Conservation (phyloP, 2,888 invertebrate genomes). For the Eupeodes latifasciatus region DNA sequence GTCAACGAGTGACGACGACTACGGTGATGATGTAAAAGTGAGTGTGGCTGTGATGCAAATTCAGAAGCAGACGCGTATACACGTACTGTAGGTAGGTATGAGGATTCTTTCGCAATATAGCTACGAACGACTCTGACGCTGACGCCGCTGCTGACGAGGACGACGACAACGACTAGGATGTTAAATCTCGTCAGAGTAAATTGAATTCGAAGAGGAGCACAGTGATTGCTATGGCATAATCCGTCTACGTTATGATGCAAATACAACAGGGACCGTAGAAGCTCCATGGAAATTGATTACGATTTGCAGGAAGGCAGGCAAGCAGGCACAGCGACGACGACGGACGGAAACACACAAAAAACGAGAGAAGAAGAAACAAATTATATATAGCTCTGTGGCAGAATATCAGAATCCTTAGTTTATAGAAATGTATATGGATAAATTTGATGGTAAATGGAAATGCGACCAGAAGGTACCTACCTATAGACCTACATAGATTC, state of each 20-base stretch:
- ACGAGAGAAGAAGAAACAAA: not conserved
- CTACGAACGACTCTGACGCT: not conserved
- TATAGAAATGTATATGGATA: not conserved
- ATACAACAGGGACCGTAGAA: not conserved
- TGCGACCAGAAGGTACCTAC: slow-evolving; percentile 17
- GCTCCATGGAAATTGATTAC: slow-evolving; percentile 57
- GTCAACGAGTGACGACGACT: slow-evolving; percentile 43
- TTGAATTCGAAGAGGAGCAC: slow-evolving; percentile 59
- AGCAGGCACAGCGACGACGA: too few species aligned
- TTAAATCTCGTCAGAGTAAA: slow-evolving; percentile 62
- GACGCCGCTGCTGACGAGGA: not conserved
- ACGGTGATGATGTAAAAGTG: slow-evolving; percentile 34
- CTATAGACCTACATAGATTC: not conserved
- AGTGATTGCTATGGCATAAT: slow-evolving; percentile 66
- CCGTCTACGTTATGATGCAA: slow-evolving; percentile 57
- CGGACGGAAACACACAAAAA: not conserved
- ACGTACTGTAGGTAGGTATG: not conserved
- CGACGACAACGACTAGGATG: not conserved
- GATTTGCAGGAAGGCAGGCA: slow-evolving; percentile 30
- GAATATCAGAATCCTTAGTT: slow-evolving; percentile 15
- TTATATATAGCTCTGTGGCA: not conserved
- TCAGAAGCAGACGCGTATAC: too few species aligned
- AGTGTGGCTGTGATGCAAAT: not conserved
- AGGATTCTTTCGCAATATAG: not conserved
- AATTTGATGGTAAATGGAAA: slow-evolving; percentile 13